Conservation (phyloP, 2,888 invertebrate species). For the Digitonthophagus gazella region DNA sequence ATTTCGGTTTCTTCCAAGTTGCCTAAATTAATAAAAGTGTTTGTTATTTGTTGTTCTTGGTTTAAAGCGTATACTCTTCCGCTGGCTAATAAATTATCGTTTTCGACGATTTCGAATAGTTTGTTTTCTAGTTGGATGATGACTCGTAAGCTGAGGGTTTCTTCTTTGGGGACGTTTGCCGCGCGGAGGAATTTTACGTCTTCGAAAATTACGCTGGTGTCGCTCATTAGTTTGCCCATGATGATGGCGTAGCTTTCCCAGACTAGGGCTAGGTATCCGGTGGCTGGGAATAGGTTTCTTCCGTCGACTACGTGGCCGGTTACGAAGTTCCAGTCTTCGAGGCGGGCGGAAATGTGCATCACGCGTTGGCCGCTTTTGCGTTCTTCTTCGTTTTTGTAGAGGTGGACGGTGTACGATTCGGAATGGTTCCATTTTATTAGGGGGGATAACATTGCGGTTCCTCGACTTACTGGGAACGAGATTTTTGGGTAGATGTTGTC, state of each 20-base stretch:
- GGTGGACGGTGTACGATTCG: slow-evolving; percentile 70
- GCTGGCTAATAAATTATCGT: slow-evolving; percentile 64
- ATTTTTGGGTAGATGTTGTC: slow-evolving; percentile 74
- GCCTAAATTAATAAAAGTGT: not conserved
- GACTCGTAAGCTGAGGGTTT: slow-evolving; percentile 34
- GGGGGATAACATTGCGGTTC: slow-evolving; percentile 81
- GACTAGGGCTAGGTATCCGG: slow-evolving; percentile 54
- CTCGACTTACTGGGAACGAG: slow-evolving; percentile 78
- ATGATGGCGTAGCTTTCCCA: slow-evolving; percentile 58
- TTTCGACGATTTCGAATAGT: slow-evolving; percentile 56
- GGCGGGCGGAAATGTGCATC: slow-evolving; percentile 59
- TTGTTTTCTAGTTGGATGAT: slow-evolving; percentile 38
- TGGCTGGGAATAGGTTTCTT: slow-evolving; percentile 58
- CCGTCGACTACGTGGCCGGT: slow-evolving; percentile 81
- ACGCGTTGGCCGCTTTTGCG: slow-evolving; percentile 66
- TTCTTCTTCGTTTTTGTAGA: slow-evolving; percentile 66
- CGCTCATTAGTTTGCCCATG: slow-evolving; percentile 43
- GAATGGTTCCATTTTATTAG: slow-evolving; percentile 87
- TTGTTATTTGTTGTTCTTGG: not conserved
- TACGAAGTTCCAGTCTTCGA: slow-evolving; percentile 70
- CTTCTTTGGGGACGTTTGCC: slow-evolving; percentile 54
- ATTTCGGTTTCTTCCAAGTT: slow-evolving; percentile 5
- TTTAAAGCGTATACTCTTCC: slow-evolving; percentile 60
- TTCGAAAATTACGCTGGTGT: slow-evolving; percentile 58
- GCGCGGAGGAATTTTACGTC: slow-evolving; percentile 61